Base-by-base conservation (phyloP, 1,140 invertebrate species). In the Ridgeia piscesae region DNA sequence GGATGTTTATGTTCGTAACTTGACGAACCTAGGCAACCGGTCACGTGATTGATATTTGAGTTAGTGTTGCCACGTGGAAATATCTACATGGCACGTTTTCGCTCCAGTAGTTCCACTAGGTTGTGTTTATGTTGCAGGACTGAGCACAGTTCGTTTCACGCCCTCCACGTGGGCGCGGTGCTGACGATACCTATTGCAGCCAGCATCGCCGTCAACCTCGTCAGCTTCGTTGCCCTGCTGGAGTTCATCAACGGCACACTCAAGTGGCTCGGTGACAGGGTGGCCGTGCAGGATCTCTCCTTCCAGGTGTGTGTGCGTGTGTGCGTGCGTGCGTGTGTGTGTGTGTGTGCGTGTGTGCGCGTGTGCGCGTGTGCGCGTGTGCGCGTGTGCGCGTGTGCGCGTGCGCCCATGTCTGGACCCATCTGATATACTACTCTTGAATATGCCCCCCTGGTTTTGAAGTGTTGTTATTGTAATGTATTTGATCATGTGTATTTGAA, bases 191-290 rank as follows among this genome's bases (percentile, higher is more conserved):
- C 91, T 6, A 77, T 92, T 14, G 88, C 88, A 34, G 91, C 27
- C 35, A 77, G 34, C 58, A 92, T 77, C 27, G n/a, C 58, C 9
- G 35, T 34, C 31, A 34, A 58, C 33, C 91, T 92, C 33, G 88
- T 92, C 9, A 34, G 34, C 2, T 50, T 34, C 35, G 58, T 92
- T 6, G 50, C 91, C 50, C 31, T 77, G 91, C 58, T 92, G 1
- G 91, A 92, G n/a, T 92, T 92, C 35, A 88, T 92, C 50, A 92
- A 92, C 58, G 58, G 48, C 31, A 92, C 42, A 4, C 33, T 92
- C 33, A 31, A 50, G 33, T 92, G 58, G 35, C 33, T 92, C 31
- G 91, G 91, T 14, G 48, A 88, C 34, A 58, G 91, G 88, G 58
- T 88, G 21, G 91, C 50, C 33, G 88, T 92, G 33, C 8, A 92